Conservation (phyloP, 2,113 vertebrate species). For the Ochotona princeps region DNA sequence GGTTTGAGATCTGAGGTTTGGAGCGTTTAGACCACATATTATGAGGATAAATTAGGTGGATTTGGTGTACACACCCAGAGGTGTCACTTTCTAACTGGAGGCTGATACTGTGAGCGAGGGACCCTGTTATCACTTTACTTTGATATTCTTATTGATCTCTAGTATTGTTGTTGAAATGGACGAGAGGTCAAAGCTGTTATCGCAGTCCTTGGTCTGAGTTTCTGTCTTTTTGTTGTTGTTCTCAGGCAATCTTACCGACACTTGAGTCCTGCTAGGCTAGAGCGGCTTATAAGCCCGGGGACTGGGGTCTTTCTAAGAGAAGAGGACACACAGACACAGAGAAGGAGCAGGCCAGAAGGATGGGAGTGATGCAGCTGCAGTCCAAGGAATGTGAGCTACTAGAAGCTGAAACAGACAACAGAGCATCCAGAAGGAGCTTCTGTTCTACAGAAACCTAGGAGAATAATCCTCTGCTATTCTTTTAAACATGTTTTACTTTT, state of each 20-base stretch:
- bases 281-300: not conserved
- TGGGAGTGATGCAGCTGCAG: fast-evolving
- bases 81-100: not conserved
- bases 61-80: not conserved
- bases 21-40: not conserved
- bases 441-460: not conserved
- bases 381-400: not conserved
- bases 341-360: not conserved
- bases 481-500: no score
- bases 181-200: not conserved
- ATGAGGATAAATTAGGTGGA: not conserved
- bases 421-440: not conserved
- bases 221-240: not conserved
- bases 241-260: not conserved
- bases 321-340: not conserved
- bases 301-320: not conserved
- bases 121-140: not conserved
- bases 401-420: not conserved
- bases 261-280: not conserved
- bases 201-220: not conserved
- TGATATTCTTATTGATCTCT: not conserved
- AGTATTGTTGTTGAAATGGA: not conserved
- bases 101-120: not conserved
- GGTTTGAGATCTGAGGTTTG: no score
- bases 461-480: not conserved